Evolutionary conservation across 2,797 vertebrate species (phyloP).

Genomic region (Gymnocypris eckloni): DNA sequence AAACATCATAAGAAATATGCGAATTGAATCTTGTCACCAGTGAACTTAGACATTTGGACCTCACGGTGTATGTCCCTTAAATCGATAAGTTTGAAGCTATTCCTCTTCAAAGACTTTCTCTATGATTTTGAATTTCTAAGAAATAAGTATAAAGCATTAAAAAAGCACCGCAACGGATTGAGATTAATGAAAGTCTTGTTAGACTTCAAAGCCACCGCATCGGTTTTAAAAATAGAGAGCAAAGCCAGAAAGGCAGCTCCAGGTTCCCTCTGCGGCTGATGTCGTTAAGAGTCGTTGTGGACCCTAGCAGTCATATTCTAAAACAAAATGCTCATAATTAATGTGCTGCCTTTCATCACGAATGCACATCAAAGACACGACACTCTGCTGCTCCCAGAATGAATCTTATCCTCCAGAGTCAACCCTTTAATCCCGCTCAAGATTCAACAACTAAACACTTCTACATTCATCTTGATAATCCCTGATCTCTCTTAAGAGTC

Average conservation of each 20-base stretch:
- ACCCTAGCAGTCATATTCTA: slow-evolving; percentile 26
- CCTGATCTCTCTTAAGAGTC: slow-evolving; percentile 34
- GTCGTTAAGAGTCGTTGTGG: slow-evolving; percentile 6
- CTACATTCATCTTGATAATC: slow-evolving; percentile 54
- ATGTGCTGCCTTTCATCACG: slow-evolving; percentile 34
- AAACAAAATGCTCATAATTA: slow-evolving; percentile 49
- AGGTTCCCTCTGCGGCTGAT: slow-evolving; percentile 31
- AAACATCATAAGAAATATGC: neutral
- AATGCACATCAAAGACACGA: slow-evolving; percentile 39
- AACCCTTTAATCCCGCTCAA: slow-evolving; percentile 2
- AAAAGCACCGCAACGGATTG: slow-evolving; percentile 53
- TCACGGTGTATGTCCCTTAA: neutral
- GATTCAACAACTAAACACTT: neutral
- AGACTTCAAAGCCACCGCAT: slow-evolving; percentile 61
- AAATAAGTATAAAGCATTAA: slow-evolving; percentile 43
- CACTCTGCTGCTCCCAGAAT: slow-evolving; percentile 16
- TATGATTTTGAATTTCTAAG: slow-evolving; percentile 24
- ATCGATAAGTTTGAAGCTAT: slow-evolving; percentile 29
- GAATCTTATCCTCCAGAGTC: slow-evolving; percentile 9
- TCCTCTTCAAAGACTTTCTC: slow-evolving; percentile 57
- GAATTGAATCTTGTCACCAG: neutral
- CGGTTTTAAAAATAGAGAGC: slow-evolving; percentile 38
- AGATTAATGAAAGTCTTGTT: slow-evolving; percentile 60
- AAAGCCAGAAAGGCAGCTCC: neutral
- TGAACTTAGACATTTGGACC: neutral